Conservation (phyloP, 2,888 invertebrate species). For the Eurytoma adleriae region DNA sequence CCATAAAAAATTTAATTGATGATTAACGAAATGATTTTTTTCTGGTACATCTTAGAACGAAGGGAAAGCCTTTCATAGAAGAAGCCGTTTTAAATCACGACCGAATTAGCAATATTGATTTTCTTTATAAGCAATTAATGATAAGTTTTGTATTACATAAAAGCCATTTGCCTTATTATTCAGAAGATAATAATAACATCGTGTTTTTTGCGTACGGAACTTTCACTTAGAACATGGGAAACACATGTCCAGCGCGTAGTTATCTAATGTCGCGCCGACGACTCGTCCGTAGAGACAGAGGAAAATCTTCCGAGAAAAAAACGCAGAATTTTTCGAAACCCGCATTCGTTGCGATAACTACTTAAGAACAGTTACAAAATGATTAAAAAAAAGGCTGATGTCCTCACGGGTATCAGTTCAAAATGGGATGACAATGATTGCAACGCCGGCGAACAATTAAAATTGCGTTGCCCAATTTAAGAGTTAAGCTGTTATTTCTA, state of each 20-base stretch:
- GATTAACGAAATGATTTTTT: too few relatives aligned
- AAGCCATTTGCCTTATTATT: neutral
- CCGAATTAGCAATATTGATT: neutral
- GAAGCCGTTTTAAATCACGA: neutral
- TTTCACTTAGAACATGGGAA: constrained; percentile 35
- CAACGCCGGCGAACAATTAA: constrained; percentile 29
- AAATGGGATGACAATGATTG: constrained; percentile 8
- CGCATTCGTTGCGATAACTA: neutral
- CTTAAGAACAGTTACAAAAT: constrained; percentile 15
- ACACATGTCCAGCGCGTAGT: neutral
- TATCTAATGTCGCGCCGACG: constrained; percentile 28
- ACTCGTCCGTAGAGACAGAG: constrained; percentile 9
- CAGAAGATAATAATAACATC: constrained; percentile 16
- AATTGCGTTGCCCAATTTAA: constrained; percentile 16
- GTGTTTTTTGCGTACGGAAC: constrained; percentile 31
- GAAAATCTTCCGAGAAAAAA: neutral
- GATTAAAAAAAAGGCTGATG: neutral
- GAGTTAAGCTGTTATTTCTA: neutral
- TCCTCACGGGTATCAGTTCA: neutral
- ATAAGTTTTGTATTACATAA: constrained; percentile 4
- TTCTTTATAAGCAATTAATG: constrained; percentile 1
- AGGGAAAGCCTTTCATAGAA: too few relatives aligned
- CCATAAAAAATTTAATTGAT: too few relatives aligned
- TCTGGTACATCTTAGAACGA: too few relatives aligned
- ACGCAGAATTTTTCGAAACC: constrained; percentile 11